Base-by-base conservation (phyloP, 1,140 invertebrate genomes). In the Asobara japonica region DNA sequence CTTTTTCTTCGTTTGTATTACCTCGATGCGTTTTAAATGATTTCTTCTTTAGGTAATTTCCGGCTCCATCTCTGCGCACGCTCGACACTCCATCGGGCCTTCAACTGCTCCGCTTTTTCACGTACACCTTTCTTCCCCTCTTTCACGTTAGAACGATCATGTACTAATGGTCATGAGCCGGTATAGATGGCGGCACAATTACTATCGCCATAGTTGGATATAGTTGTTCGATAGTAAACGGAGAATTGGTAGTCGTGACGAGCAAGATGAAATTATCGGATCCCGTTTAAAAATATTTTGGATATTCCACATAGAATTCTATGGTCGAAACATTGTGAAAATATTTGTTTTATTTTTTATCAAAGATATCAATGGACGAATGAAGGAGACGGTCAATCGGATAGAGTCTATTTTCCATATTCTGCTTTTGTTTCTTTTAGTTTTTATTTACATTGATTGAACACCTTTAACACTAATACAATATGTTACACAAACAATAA, bases 151-250 rank as follows among this genome's bases (percentile, higher is more conserved):
- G 4, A 31, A 27, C 5, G 16, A 61, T 36, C 48, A 29, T 56
- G 22, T 6, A 38, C 33, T 62, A 22, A n/a, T 45, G 38, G 20
- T 7, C 60, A 33, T 11, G 30, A 30, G 27, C 27, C 33, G 61
- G 41, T 16, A 45, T 29, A 72, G 71, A 72, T 72, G 71, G 71
- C 71, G 70, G 56, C 65, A 67, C 71, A 25, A 72, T 65, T 71
- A 72, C 33, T 22, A 67, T 67, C 5, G 51, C 31, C 18, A 16
- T 13, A 22, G 16, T 29, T 31, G 48, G 29, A 22, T 38, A 45
- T 18, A 11, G 38, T 48, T 29, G 4, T 41, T 45, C 48, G 33
- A 30, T 16, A 30, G 25, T 1, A 38, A 10, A 38, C 10, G 7
- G n/a, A n/a, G n/a, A n/a, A n/a, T n/a, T n/a, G n/a, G n/a, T n/a